Percentiles rank a stretch among this genome's conserved stretches.
Conservation (phyloP, 2,113 vertebrate genomes). For the Heliornis fulica region DNA sequence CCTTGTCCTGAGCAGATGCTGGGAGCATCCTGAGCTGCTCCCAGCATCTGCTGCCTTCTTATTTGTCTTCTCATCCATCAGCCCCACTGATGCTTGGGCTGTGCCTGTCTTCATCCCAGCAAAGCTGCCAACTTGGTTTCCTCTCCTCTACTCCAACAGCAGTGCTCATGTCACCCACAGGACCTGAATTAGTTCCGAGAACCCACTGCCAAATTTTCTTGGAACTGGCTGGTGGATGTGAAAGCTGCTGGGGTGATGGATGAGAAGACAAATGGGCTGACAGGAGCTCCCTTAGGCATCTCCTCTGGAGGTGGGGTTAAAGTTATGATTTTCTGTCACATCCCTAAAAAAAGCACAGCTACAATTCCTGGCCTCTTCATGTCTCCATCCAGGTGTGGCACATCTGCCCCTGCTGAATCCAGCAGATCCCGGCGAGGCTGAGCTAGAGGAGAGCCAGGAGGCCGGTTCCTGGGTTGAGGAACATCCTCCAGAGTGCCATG, state of each 20-base stretch:
- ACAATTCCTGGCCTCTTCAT: background rate
- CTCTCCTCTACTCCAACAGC: background rate
- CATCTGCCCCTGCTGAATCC: background rate
- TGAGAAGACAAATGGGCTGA: background rate
- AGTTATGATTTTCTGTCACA: background rate
- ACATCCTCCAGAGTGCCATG: background rate
- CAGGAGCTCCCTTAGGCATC: background rate
- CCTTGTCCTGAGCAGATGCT: too few species aligned
- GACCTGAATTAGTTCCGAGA: background rate
- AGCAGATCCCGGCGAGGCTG: background rate
- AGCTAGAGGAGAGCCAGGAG: background rate
- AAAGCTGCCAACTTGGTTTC: background rate
- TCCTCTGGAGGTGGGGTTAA: background rate
- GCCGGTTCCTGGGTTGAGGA: background rate
- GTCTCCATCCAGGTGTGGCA: background rate
- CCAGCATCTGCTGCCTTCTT: too few species aligned
- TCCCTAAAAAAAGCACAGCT: background rate
- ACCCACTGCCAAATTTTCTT: background rate
- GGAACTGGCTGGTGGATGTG: background rate
- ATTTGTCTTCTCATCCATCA: too few species aligned
- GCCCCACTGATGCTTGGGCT: background rate
- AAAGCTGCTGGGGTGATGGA: background rate
- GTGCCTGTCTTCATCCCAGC: background rate
- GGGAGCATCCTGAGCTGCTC: too few species aligned
- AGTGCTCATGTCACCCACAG: rapidly evolving